Conservation (phyloP, 2,797 vertebrate species). For the Cygnus olor region DNA sequence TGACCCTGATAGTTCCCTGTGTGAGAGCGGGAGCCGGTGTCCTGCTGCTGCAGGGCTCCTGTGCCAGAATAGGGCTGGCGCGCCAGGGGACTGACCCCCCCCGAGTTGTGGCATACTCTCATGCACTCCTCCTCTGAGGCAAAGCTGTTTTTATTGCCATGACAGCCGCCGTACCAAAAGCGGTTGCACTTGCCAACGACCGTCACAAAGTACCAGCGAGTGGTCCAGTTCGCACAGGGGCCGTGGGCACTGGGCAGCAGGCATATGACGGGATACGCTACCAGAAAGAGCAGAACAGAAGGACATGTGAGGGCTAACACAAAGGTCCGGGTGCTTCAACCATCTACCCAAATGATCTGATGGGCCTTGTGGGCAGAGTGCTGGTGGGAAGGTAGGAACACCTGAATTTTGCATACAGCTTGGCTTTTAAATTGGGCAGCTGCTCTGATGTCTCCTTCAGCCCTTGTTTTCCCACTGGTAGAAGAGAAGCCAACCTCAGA, state of each 20-base stretch:
- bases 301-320: neutral
- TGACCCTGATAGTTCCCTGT: neutral
- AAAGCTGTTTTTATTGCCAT: constrained; percentile 94
- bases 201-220: constrained; percentile 87
- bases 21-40: neutral
- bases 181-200: constrained; percentile 85
- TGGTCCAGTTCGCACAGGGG: constrained; percentile 85
- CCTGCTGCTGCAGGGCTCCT: neutral
- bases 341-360: neutral
- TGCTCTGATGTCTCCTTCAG: neutral
- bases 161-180: constrained; percentile 95
- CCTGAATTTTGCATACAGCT: neutral
- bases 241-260: constrained; percentile 88
- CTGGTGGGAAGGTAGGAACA: neutral
- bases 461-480: neutral
- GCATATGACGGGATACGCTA: constrained; percentile 82
- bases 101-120: constrained; percentile 73
- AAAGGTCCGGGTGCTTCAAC: neutral
- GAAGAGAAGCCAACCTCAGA: neutral
- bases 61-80: constrained; percentile 4
- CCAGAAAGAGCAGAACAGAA: neutral
- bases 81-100: neutral
- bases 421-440: neutral
- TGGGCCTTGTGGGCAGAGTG: neutral
- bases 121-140: constrained; percentile 86